Evolutionary conservation across 2,888 invertebrate species (phyloP), one percentile per base, ranked within the genome.

Genomic region (Opisthograptis luteolata): DNA sequence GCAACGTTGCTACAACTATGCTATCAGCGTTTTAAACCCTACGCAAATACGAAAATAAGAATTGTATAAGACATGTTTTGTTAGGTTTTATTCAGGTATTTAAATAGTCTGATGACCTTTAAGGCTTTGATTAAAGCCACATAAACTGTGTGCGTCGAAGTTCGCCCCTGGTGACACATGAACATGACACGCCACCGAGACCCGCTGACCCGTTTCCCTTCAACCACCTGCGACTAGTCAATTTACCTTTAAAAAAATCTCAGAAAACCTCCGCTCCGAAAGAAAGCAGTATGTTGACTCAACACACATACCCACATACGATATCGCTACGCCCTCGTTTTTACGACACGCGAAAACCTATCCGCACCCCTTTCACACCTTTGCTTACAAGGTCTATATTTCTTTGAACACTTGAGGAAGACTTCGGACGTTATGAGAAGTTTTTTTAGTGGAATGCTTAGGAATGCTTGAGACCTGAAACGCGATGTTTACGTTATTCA

Each of bases 201-300:
- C 87, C 85, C 72, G 84, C 83, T 89, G 89, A 88, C 89, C 90
- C 79, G 84, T 75, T 89, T 89, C 83, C 81, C 80, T 76, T 73
- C 78, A 79, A 73, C 79, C 81, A 81, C 73, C 79, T 79, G 84
- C 79, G 73, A 85, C 88, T 77, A 84, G 87, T 88, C 85, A 88
- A 89, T 89, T 88, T 86, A 81, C 82, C 79, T 84, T 80, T 35
- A 34, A 81, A 87, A 85, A 88, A 88, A 80, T 76, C 80, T 83
- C 74, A 61, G 77, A 75, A 83, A 87, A 80, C 82, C 79, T 75
- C 78, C 64, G 58, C 65, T n/a, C 73, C 73, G 68, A 84, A 87
- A 87, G 85, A 86, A 89, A 87, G 78, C 79, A 72, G 77, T 74
- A 66, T 88, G 90, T 88, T 87, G 79, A 84, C 87, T 72, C 81